Evolutionary conservation across 2,888 invertebrate species (phyloP), one percentile per base, ranked within the genome.

Genomic region (Mythimna vitellina): DNA sequence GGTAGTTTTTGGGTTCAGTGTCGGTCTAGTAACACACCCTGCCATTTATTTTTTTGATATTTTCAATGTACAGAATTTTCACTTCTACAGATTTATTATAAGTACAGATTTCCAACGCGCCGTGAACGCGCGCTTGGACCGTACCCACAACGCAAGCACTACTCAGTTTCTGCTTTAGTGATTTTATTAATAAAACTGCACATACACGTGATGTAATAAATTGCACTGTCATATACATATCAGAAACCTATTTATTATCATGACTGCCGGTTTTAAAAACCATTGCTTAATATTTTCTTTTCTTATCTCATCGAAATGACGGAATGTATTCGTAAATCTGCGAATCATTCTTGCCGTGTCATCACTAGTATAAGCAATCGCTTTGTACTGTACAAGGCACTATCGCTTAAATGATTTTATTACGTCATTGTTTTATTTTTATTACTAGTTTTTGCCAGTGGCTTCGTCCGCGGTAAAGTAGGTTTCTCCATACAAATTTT

Each of bases 261-360:
- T 3, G 17, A 49, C 53, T 14, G 25, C 32, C 9, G 32, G 14
- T 22, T 58, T 65, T n/a, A 29, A 22, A 65, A 53, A 46, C 46
- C 65, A 60, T 58, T 65, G 53, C 22, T 14, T 61, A 32, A 6
- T 73, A 49, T 58, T 58, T 73, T 42, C 0, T 46, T 65, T 65
- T 35, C 32, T 65, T 73, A 74, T 74, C 65, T 58, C 53, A 53
- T 65, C 20, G 10, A 22, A 65, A 53, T 60, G 53, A 65, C 65
- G 35, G 7, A 65, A 8, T n/a, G 5, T 49, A 17, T 8, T 49
- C 14, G n/a, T 32, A 25, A 60, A 46, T 60, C 14, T 35, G 53
- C 58, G 14, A 58, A 46, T n/a, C 5, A 53, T 60, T 35, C 10
- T 14, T 60, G 73, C 65, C 35, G 73, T 51, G 32, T 73, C 64